Conservation (phyloP, 2,888 invertebrate species). For the Drosophila atripex region DNA sequence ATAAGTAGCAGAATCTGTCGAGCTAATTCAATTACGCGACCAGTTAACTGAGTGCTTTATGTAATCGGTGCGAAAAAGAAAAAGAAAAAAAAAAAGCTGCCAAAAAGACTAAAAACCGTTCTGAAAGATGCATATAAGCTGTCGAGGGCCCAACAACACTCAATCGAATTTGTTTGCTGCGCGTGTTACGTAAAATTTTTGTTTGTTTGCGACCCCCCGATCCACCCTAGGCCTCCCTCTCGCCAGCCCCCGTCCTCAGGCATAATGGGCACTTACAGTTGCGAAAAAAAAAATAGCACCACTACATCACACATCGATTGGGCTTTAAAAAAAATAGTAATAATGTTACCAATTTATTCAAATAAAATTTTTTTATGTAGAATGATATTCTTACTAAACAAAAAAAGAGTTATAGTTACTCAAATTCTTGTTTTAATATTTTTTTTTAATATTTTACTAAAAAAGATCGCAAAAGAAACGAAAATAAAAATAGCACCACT, state of each 20-base stretch:
- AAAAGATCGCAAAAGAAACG: too few relatives aligned
- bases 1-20: slow-evolving; percentile 54
- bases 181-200: slow-evolving; percentile 67
- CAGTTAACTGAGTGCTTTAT: slow-evolving; percentile 51
- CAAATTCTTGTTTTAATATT: too few relatives aligned
- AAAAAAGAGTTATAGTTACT: too few relatives aligned
- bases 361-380: too few relatives aligned
- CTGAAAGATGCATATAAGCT: slow-evolving; percentile 11
- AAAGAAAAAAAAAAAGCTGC: slow-evolving; percentile 1
- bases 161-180: slow-evolving; percentile 61
- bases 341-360: too few relatives aligned
- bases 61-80: slow-evolving; percentile 44
- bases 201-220: slow-evolving; percentile 14
- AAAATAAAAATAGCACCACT: too few relatives aligned
- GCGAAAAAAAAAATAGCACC: too few relatives aligned
- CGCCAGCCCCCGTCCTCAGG: background rate
- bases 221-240: background rate
- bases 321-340: too few relatives aligned
- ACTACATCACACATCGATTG: too few relatives aligned
- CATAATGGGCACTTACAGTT: slow-evolving; percentile 73
- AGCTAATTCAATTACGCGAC: slow-evolving; percentile 39
- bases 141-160: slow-evolving; percentile 22
- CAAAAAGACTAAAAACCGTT: background rate
- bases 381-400: too few relatives aligned
- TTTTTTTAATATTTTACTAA: too few relatives aligned